Conservation (phyloP, 2,888 invertebrate genomes). For the Silvanus unidentatus region DNA sequence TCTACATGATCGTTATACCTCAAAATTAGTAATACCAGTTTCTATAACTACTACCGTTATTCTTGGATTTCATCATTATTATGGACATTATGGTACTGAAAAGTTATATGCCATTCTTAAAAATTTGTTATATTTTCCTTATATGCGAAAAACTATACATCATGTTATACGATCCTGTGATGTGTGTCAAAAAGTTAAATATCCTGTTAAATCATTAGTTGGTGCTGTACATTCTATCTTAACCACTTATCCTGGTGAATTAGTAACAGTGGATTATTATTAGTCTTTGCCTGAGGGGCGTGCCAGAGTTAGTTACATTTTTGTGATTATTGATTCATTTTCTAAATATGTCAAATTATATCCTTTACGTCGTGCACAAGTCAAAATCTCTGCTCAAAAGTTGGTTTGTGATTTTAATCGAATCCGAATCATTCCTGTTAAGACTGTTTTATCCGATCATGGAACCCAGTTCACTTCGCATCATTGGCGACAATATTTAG, state of each 20-base stretch:
- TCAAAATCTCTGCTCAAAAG: slow-evolving; percentile 8
- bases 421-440: neutral
- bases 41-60: neutral
- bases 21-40: neutral
- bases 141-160: slow-evolving; percentile 5
- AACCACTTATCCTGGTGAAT: slow-evolving; percentile 6
- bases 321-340: slow-evolving; percentile 20
- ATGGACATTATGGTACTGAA: slow-evolving; percentile 13
- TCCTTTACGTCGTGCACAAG: slow-evolving; percentile 12
- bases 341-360: slow-evolving; percentile 23
- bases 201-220: neutral
- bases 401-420: slow-evolving; percentile 9
- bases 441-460: slow-evolving; percentile 15
- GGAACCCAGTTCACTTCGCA: slow-evolving; percentile 20
- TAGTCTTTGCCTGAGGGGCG: slow-evolving; percentile 18
- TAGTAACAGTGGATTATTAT: slow-evolving; percentile 19
- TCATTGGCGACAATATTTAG: neutral
- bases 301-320: slow-evolving; percentile 16
- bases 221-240: slow-evolving; percentile 6
- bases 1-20: no score
- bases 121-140: slow-evolving; percentile 2
- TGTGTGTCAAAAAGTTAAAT: slow-evolving; percentile 18
- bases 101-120: slow-evolving; percentile 8
- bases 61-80: slow-evolving; percentile 6
- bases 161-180: slow-evolving; percentile 7